phyloP scores from a whole-genome alignment of 2,888 invertebrate species.

The Luffia ferchaultella region DNA sequence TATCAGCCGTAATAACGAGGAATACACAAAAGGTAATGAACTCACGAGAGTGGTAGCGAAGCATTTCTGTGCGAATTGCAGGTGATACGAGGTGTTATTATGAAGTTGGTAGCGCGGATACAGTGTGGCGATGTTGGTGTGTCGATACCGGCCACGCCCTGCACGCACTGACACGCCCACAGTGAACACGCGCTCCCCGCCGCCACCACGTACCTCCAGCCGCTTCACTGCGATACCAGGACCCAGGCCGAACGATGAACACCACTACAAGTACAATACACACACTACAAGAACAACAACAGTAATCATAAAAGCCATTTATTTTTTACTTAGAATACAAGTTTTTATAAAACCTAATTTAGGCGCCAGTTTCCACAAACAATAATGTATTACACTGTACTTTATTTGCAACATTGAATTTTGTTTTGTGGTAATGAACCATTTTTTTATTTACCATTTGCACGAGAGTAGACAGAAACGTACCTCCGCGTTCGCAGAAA shows the following conservation, averaged over 20 bases:
- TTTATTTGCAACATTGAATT: no score
- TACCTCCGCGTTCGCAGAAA: conserved; percentile 54
- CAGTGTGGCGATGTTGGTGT: conserved; percentile 91
- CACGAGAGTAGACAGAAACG: no score
- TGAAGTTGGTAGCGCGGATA: conserved; percentile 93
- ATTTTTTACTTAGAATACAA: no score
- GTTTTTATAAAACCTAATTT: no score
- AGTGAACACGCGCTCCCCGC: conserved; percentile 71
- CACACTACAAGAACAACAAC: no score
- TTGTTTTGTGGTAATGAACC: no score
- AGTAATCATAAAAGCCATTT: no score
- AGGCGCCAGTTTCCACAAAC: no score
- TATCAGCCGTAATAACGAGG: no score
- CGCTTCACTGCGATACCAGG: conserved; percentile 77
- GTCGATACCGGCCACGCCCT: conserved; percentile 88
- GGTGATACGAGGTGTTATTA: conserved; percentile 80
- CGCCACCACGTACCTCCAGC: conserved; percentile 50
- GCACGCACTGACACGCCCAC: conserved; percentile 90
- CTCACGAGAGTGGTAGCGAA: conserved; percentile 77
- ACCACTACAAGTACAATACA: conserved; percentile 70
- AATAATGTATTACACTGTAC: no score
- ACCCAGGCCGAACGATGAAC: conserved; percentile 85
- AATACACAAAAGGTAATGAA: no score
- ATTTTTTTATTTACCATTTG: no score
- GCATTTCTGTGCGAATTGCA: conserved; percentile 91